Base-by-base conservation (phyloP, 1,140 invertebrate species). In the Drosophila sulfurigaster region DNA sequence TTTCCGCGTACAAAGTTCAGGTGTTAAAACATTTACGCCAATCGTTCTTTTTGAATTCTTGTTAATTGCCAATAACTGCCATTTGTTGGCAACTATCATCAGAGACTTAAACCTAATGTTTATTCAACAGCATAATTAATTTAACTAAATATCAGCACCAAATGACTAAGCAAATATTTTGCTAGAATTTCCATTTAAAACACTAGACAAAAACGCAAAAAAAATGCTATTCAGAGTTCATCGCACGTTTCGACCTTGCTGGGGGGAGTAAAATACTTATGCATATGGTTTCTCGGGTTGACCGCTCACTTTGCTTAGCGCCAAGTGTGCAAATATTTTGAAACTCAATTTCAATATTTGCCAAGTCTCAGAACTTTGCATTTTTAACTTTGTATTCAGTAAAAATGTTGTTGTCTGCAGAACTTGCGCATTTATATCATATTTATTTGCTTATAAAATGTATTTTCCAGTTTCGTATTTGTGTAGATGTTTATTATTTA, bases 111-210 rank as follows among this genome's bases (percentile, higher is more conserved):
- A 59, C 15, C 46, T 52, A 46, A 71, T 75, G 45, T 71, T 59
- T 65, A 72, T 65, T 52, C 57, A 65, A 32, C 46, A 54, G 52
- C 73, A 75, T 75, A 71, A 71, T 75, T 54, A 59, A 75, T 71
- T 63, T 30, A 72, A 57, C 56, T 60, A 54, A 72, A 49, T 54
- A 16, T 46, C 60, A 11, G 16, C 20, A 0, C 15, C 13, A 60
- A 66, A 72, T 65, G 68, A 73, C 56, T 72, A 43, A 32, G 30
- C 46, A 66, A 65, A 76, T 76, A 60, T 49, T 49, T 76, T 66
- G 49, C 41, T 25, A 41, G 10, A 7, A 48, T 56, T 60, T 72
- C 58, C 46, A 57, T 65, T 38, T 54, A 54, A 54, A 57, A 41
- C 15, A 38, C 20, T 59, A 43, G 5, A 59, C 28, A 45, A 59